phyloP scores from a whole-genome alignment of 2,113 vertebrate genomes.

The Pterocles burchelli region DNA sequence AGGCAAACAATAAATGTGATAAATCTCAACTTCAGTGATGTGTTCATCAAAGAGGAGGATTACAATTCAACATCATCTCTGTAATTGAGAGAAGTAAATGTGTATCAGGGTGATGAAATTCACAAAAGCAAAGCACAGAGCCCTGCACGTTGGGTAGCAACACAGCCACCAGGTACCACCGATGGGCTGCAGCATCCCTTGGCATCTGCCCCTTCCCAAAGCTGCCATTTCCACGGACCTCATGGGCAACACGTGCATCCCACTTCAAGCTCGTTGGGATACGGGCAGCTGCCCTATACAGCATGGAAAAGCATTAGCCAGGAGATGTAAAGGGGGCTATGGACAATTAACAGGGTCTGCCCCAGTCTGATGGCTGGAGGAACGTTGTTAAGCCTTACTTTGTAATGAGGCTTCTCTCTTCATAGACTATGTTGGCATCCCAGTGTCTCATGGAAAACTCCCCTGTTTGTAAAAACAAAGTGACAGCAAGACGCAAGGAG shows the following conservation, averaged over 20 bases:
- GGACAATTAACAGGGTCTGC: not conserved
- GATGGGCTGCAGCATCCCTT: accelerated
- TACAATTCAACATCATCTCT: conserved; percentile 14
- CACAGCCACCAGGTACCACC: not conserved
- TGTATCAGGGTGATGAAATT: not conserved
- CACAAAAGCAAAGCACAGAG: not conserved
- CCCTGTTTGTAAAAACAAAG: not conserved
- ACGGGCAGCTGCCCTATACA: not conserved
- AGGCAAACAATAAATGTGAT: conserved; percentile 30
- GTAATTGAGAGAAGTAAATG: conserved; percentile 18
- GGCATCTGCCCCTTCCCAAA: not conserved
- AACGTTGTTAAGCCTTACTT: not conserved
- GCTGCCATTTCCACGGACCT: not conserved
- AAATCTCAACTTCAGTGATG: conserved; percentile 31
- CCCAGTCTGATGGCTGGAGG: not conserved
- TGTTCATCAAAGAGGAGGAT: conserved; percentile 46
- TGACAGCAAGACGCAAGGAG: not conserved
- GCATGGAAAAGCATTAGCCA: accelerated
- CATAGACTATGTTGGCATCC: not conserved
- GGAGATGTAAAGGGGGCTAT: accelerated
- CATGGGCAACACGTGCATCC: accelerated
- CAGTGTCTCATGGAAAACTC: not conserved
- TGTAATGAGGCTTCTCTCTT: not conserved
- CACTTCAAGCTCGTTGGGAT: accelerated
- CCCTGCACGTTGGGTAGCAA: not conserved